phyloP scores from a whole-genome alignment of 2,888 invertebrate species.

The Himalopsyche kuldschensis region DNA sequence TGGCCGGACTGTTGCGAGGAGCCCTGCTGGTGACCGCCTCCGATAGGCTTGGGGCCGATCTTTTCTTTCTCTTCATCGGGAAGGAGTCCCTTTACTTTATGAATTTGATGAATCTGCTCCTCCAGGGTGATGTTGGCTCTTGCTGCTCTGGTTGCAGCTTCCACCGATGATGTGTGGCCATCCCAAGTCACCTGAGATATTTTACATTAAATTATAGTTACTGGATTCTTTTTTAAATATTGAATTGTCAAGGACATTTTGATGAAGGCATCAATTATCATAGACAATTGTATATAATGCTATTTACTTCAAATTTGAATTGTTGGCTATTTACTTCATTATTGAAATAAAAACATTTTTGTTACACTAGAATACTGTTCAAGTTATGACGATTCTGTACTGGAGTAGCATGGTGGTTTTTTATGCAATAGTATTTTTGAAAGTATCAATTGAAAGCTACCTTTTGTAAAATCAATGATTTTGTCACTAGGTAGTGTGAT shows the following conservation, averaged over 20 bases:
- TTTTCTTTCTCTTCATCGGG: conserved; percentile 97
- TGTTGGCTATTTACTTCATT: no score
- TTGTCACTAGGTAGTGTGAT: neutral
- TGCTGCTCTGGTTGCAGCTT: conserved; percentile 92
- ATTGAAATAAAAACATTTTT: neutral
- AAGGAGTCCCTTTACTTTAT: conserved; percentile 90
- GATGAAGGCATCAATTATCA: no score
- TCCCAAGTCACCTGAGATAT: conserved; percentile 94
- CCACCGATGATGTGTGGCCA: conserved; percentile 95
- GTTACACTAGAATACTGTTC: no score
- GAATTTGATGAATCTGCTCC: conserved; percentile 96
- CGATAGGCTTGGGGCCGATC: conserved; percentile 87
- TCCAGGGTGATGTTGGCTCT: conserved; percentile 93
- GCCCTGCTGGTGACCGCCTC: conserved; percentile 41
- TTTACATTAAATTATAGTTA: no score
- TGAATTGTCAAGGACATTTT: no score
- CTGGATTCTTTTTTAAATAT: no score
- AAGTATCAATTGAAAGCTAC: neutral
- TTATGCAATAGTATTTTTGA: neutral
- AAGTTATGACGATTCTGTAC: no score
- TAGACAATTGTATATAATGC: no score
- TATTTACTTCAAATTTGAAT: no score
- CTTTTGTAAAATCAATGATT: no score
- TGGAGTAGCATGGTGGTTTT: no score
- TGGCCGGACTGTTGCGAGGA: neutral